Evolutionary conservation across 37 sponge, comb jelly and placozoan genomes (phyloP).

Genomic region (Theonella swinhoei): DNA sequence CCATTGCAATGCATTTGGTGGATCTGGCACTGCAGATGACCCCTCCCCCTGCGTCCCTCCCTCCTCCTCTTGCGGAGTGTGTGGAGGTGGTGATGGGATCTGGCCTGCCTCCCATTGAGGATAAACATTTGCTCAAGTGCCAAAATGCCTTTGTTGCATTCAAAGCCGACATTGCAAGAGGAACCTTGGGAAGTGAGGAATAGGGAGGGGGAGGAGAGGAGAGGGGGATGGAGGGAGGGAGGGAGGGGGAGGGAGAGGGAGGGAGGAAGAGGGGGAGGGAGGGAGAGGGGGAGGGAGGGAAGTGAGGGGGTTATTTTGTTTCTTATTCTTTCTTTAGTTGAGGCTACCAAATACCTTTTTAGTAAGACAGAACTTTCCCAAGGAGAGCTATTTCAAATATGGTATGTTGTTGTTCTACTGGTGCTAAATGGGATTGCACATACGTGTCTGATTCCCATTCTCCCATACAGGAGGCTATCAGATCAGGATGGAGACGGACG

Average conservation of each 20-base stretch:
- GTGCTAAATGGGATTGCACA: background rate
- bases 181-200: slow-evolving; percentile 36
- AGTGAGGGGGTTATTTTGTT: background rate
- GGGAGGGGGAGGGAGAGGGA: background rate
- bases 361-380: slow-evolving; percentile 48
- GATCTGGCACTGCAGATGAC: slow-evolving; percentile 10
- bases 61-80: background rate
- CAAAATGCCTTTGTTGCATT: slow-evolving; percentile 35
- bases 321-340: slow-evolving; percentile 27
- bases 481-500: slow-evolving; percentile 71
- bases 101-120: background rate
- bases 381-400: slow-evolving; percentile 58
- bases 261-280: background rate
- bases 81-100: background rate
- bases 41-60: slow-evolving; percentile 28
- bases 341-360: slow-evolving; percentile 50
- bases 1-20: slow-evolving; percentile 57
- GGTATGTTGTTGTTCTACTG: slow-evolving; percentile 18
- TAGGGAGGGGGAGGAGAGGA: background rate
- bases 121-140: slow-evolving; percentile 42
- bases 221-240: too few species aligned
- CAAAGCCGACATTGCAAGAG: slow-evolving; percentile 15
- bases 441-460: background rate
- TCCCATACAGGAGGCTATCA: slow-evolving; percentile 49
- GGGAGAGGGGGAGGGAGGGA: background rate